Evolutionary conservation across 2,113 vertebrate genomes (phyloP).

Genomic region (Neotoma lepida): DNA sequence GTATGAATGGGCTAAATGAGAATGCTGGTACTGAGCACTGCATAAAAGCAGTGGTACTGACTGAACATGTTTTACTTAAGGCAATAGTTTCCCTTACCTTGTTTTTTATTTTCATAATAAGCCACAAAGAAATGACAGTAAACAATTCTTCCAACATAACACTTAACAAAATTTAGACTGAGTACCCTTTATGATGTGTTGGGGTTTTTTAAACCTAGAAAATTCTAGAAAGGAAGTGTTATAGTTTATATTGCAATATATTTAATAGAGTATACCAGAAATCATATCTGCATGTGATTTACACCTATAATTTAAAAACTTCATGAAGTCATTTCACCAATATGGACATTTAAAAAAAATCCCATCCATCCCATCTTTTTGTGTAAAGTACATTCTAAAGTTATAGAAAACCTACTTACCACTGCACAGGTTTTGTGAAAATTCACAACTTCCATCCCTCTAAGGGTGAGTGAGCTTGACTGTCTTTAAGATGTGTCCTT

Average conservation of each 20-base stretch:
- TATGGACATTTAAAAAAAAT: not conserved
- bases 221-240: conserved; percentile 33
- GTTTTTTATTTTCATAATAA: conserved; percentile 28
- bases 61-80: not conserved
- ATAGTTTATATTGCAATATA: not conserved
- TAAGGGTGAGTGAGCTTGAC: not conserved
- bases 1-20: conserved; percentile 5
- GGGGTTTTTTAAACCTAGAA: not conserved
- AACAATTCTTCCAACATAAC: conserved; percentile 58
- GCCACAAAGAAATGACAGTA: conserved; percentile 39
- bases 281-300: conserved; percentile 15
- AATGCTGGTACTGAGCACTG: not conserved
- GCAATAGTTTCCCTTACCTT: not conserved
- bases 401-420: not conserved
- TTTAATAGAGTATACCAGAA: conserved; percentile 18
- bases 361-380: not conserved
- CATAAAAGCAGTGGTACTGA: conserved; percentile 1
- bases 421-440: not conserved
- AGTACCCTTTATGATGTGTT: not conserved
- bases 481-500: not conserved
- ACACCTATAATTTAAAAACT: conserved; percentile 3
- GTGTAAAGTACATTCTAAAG: not conserved
- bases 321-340: not conserved
- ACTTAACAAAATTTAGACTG: not conserved
- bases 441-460: not conserved